phyloP scores from a whole-genome alignment of 2,113 vertebrate genomes.

The Chloropsis hardwickii region DNA sequence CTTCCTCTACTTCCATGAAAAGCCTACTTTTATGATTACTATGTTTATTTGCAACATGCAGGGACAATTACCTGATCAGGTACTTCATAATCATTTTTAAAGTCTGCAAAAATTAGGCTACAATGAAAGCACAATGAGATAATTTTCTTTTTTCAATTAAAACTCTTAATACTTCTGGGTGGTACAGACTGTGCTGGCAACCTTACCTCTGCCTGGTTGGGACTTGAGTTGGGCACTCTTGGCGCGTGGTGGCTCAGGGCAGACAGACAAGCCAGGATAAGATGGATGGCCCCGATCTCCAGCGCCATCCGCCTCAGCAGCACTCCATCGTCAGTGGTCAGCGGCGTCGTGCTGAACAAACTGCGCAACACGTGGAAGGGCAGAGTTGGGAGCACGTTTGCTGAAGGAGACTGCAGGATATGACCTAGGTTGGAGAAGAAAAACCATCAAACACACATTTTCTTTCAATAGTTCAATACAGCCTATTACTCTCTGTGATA shows the following conservation, averaged over 20 bases:
- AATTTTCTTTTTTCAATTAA: not conserved
- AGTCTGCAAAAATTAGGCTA: not conserved
- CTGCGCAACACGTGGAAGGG: slow-evolving; percentile 94
- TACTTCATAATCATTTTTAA: not conserved
- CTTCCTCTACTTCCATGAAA: not conserved
- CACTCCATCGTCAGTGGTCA: slow-evolving; percentile 95
- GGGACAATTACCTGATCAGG: not conserved
- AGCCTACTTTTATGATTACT: not conserved
- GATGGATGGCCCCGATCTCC: slow-evolving; percentile 95
- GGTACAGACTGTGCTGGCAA: not conserved
- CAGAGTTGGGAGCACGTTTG: slow-evolving; percentile 93
- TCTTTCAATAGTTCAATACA: not conserved
- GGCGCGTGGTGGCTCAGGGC: slow-evolving; percentile 96
- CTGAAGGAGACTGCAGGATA: slow-evolving; percentile 96
- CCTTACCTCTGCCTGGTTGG: slow-evolving; percentile 87
- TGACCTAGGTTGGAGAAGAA: slow-evolving; percentile 79
- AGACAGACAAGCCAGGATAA: slow-evolving; percentile 96
- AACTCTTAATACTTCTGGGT: not conserved
- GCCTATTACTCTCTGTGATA: not conserved
- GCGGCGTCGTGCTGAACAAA: slow-evolving; percentile 88
- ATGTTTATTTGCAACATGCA: not conserved
- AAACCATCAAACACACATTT: not conserved
- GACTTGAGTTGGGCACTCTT: slow-evolving; percentile 84
- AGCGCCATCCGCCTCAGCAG: slow-evolving; percentile 94
- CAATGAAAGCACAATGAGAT: not conserved